Evolutionary conservation across 2,113 vertebrate species (phyloP).

Genomic region (Uria aalge): DNA sequence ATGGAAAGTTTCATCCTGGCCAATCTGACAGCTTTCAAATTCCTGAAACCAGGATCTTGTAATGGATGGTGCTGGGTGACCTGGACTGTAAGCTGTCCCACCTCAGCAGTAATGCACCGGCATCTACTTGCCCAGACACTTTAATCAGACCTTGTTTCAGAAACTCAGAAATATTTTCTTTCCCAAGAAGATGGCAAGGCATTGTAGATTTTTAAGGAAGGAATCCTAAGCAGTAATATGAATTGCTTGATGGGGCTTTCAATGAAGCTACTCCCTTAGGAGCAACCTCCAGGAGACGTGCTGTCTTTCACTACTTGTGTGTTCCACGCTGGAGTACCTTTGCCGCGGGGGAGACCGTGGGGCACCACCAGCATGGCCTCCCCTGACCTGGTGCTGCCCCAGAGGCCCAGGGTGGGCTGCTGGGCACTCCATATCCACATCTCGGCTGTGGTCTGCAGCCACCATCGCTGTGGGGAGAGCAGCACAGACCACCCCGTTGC

Average conservation of each 20-base stretch:
- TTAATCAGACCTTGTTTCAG: neutral
- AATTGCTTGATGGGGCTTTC: neutral
- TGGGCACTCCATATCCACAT: neutral
- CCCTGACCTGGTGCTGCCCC: neutral
- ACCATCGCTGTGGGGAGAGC: fast-evolving
- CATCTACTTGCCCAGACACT: neutral
- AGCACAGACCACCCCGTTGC: fast-evolving
- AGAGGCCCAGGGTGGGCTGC: fast-evolving
- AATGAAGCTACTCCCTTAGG: neutral
- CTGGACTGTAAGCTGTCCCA: neutral
- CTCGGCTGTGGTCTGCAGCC: fast-evolving
- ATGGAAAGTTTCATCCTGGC: neutral
- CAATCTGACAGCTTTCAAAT: neutral
- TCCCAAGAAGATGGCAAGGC: neutral
- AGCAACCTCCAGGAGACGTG: neutral
- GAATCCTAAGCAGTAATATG: neutral
- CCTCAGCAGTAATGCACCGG: neutral
- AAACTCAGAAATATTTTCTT: neutral
- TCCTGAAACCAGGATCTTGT: neutral
- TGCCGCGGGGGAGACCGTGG: fast-evolving
- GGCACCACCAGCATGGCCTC: fast-evolving
- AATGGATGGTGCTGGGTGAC: neutral
- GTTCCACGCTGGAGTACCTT: fast-evolving
- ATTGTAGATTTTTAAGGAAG: neutral
- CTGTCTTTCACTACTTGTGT: neutral